These are phyloP conservation scores for Dasysyrphus tricinctus DNA, from an alignment of 2,888 invertebrate species.

Conservation along the genomic window DNA sequence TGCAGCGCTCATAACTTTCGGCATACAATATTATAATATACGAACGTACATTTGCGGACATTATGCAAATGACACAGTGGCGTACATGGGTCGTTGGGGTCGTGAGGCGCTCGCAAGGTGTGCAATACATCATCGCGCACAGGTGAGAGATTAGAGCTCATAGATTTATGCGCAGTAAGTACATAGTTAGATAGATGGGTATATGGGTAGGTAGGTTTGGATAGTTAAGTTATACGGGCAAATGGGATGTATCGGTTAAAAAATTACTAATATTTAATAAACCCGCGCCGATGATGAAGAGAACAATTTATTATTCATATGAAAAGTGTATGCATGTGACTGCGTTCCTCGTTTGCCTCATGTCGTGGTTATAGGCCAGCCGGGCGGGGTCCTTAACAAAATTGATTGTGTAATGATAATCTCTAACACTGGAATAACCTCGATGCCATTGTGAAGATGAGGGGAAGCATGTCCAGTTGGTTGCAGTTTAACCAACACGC, in stretches of 20 bases:
- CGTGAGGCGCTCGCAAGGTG: conserved; percentile 69
- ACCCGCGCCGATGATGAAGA: conserved; percentile 57
- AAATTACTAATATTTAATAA: conserved; percentile 72
- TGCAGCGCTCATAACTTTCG: conserved; percentile 61
- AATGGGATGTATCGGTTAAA: conserved; percentile 58
- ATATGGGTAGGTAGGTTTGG: too few species aligned
- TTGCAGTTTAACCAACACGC: conserved; percentile 56
- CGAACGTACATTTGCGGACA: conserved; percentile 70
- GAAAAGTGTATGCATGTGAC: conserved; percentile 32
- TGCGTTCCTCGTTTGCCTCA: conserved; percentile 10
- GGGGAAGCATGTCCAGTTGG: conserved; percentile 57
- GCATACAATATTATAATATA: conserved; percentile 47
- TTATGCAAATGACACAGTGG: conserved; percentile 75
- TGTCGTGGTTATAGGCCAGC: not conserved
- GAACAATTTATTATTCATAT: conserved; percentile 67
- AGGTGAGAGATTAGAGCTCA: conserved; percentile 58
- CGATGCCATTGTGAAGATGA: conserved; percentile 2
- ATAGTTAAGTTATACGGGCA: conserved; percentile 25
- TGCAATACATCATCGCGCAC: conserved; percentile 71
- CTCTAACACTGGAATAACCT: conserved; percentile 65
- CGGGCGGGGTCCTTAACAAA: conserved; percentile 42
- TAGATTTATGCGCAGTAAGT: conserved; percentile 68
- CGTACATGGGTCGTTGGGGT: conserved; percentile 68
- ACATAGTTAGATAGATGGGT: not conserved
- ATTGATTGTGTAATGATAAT: conserved; percentile 75